Evolutionary conservation across 92 coral and sea anemone species (phyloP).

Genomic region (Phenganax marumi): DNA sequence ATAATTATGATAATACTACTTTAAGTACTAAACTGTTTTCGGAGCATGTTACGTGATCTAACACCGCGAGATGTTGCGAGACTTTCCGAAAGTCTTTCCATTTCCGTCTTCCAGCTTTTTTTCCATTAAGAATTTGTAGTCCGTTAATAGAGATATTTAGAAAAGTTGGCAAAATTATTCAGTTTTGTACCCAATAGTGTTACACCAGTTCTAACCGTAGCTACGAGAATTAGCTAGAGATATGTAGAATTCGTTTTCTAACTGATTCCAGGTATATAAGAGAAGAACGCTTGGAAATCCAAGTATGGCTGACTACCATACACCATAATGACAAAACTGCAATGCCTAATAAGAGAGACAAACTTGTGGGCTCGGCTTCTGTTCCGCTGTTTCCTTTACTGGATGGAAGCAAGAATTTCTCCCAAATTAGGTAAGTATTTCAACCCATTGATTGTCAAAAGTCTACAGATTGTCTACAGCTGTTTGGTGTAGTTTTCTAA

Average conservation of each 20-base stretch:
- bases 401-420: slow-evolving; percentile 51
- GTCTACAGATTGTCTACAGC: no score
- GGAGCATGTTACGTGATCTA: no score
- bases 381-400: slow-evolving; percentile 71
- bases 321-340: slow-evolving; percentile 39
- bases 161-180: no score
- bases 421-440: slow-evolving; percentile 66
- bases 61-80: no score
- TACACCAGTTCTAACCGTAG: background rate
- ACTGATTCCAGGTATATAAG: slow-evolving; percentile 59
- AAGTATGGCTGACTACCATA: slow-evolving; percentile 77
- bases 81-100: no score
- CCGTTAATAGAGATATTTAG: no score
- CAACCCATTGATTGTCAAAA: no score
- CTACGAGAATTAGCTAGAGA: no score
- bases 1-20: no score
- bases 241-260: background rate
- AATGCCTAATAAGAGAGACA: slow-evolving; percentile 82
- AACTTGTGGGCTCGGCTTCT: slow-evolving; percentile 83
- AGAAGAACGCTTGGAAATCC: slow-evolving; percentile 83
- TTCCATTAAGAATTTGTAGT: no score
- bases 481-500: background rate
- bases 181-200: background rate
- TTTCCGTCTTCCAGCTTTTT: no score
- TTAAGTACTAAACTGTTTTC: no score